Base-by-base conservation (phyloP, 2,113 vertebrate species). In the Eleginops maclovinus region DNA sequence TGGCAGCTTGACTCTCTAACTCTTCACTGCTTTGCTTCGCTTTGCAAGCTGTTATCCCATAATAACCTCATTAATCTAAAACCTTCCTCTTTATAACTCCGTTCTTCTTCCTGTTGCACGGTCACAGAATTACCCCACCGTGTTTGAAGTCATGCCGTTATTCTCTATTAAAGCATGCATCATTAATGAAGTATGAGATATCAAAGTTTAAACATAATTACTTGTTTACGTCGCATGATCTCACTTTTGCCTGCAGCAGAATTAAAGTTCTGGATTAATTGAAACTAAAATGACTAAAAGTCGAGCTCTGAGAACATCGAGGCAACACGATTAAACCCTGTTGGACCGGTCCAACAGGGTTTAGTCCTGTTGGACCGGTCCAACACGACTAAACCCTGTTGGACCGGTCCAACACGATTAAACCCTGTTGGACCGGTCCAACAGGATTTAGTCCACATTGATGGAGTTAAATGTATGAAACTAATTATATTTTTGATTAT, bases 211-310 rank as follows among this genome's bases (percentile, higher is more conserved):
- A n/a, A 24, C 15, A 21, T 16, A n/a, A 43, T 8, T 26, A 36
- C 49, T 31, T 36, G 22, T 51, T 79, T 9, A 50, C 31, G 5
- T 68, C 81, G 73, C 72, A 89, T 88, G 86, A 55, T 56, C 1
- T 31, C n/a, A 50, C 11, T 58, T 36, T 54, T 58, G 59, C 64
- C 44, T 82, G 36, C 75, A 66, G 46, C 9, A 5, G 1, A 56
- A 53, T 70, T 26, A 46, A 66, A 72, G 50, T 56, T 4, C 49
- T 43, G 11, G 54, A 12, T 80, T 17, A 61, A 14, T 54, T 16
- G 31, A 77, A 77, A 86, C 85, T 88, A 86, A 86, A 89, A 83
- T 54, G 47, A 87, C 81, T 85, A 85, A 83, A 88, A 19, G 61
- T 24, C 24, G 50, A 75, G 51, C 60, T 81, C 22, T 70, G 63